Percentiles rank a stretch among this genome's conserved stretches.
Conservation (phyloP, 2,797 vertebrate genomes). For the Heliangelus exortis region DNA sequence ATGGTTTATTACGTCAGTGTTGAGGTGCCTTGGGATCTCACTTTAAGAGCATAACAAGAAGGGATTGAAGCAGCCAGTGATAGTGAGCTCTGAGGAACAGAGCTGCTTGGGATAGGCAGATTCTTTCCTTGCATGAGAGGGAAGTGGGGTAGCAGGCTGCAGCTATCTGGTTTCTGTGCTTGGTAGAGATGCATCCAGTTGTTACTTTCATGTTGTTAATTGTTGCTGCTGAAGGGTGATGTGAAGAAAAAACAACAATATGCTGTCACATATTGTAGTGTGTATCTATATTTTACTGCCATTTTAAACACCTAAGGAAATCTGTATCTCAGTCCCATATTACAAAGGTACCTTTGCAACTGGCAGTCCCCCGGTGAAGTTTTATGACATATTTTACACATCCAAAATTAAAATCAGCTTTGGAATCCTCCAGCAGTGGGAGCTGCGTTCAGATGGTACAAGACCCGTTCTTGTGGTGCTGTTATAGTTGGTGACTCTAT, state of each 20-base stretch:
- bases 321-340: fast-evolving
- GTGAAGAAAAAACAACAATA: not conserved
- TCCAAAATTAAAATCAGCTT: not conserved
- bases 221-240: not conserved
- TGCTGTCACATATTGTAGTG: not conserved
- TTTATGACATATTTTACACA: not conserved
- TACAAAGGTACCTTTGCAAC: not conserved
- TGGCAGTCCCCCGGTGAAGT: not conserved
- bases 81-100: not conserved
- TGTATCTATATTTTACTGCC: not conserved
- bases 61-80: not conserved
- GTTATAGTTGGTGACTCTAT: fast-evolving
- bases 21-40: not conserved
- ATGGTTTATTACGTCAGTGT: not conserved
- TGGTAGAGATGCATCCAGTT: not conserved
- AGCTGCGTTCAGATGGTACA: fast-evolving
- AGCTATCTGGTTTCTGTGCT: not conserved
- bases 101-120: not conserved
- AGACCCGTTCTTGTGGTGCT: not conserved
- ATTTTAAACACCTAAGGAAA: not conserved
- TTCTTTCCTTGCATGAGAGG: not conserved
- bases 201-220: not conserved
- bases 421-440: too few relatives aligned
- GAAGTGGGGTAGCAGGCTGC: not conserved
- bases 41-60: not conserved